Percentiles rank a stretch among this genome's conserved stretches.
Conservation (phyloP, 2,888 invertebrate species). For the Margaritifera margaritifera region DNA sequence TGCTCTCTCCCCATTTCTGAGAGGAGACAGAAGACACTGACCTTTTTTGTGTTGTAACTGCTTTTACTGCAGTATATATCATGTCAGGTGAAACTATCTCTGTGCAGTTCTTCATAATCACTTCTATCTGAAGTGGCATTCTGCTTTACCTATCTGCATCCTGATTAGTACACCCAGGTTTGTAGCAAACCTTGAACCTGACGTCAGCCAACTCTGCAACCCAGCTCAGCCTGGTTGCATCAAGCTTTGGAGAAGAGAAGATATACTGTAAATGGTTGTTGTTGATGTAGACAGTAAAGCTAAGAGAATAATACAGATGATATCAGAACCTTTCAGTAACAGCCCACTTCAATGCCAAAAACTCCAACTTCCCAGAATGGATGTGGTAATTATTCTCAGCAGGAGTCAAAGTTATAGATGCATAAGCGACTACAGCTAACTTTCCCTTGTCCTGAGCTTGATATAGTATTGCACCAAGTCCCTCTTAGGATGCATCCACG, state of each 20-base stretch:
- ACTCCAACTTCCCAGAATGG: conserved; percentile 32
- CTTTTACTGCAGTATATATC: conserved; percentile 2
- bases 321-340: conserved; percentile 27
- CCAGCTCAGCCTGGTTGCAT: conserved; percentile 16
- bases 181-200: conserved; percentile 17
- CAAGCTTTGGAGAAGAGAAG: conserved; percentile 22
- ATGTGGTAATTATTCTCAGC: conserved; percentile 41
- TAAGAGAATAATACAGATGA: conserved; percentile 25
- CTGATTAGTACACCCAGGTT: conserved; percentile 17
- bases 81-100: background rate
- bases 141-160: conserved; percentile 20
- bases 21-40: conserved; percentile 2
- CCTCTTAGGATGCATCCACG: no score
- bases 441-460: conserved; percentile 20
- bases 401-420: conserved; percentile 34
- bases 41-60: conserved; percentile 3
- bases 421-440: conserved; percentile 35
- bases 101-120: conserved; percentile 10
- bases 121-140: conserved; percentile 8
- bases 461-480: conserved; percentile 63
- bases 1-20: background rate
- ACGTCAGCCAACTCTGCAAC: conserved; percentile 20
- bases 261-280: conserved; percentile 24
- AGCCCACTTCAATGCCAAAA: conserved; percentile 27
- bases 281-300: conserved; percentile 22